Percentiles rank a stretch among this genome's conserved stretches.
These are phyloP conservation scores for Podarcis lilfordi DNA, from an alignment of 2,797 vertebrate genomes.

Conservation along the genomic window DNA sequence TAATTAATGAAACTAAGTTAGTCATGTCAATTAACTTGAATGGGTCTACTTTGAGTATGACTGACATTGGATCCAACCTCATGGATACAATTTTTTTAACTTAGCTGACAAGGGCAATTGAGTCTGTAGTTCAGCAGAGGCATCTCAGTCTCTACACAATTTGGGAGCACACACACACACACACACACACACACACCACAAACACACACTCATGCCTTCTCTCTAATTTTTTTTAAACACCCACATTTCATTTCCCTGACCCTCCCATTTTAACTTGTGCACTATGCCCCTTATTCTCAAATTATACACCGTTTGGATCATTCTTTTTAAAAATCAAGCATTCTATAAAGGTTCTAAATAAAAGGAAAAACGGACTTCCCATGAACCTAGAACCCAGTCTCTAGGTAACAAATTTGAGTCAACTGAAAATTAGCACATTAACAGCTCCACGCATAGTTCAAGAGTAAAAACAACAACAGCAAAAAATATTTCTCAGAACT, in stretches of 20 bases:
- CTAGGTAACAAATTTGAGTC: background rate
- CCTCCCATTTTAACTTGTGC: background rate
- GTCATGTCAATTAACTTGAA: too few species aligned
- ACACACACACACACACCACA: too few species aligned
- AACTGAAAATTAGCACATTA: background rate
- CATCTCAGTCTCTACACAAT: accelerated
- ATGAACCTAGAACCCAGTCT: background rate
- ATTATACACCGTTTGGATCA: too few species aligned
- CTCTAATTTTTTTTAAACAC: background rate
- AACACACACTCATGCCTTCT: background rate
- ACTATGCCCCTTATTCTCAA: background rate
- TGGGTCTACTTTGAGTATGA: background rate
- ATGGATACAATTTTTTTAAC: background rate
- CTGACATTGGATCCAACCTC: too few species aligned
- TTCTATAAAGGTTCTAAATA: too few species aligned
- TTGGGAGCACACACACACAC: background rate
- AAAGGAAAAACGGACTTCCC: background rate
- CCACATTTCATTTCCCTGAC: background rate
- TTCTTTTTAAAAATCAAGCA: too few species aligned
- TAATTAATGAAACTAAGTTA: too few species aligned
- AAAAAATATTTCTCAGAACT: background rate
- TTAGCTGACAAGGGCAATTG: background rate
- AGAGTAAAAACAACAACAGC: background rate
- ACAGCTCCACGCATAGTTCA: background rate
- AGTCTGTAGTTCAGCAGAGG: background rate